phyloP scores from a whole-genome alignment of 2,113 vertebrate species.

The Tiliqua scincoides region DNA sequence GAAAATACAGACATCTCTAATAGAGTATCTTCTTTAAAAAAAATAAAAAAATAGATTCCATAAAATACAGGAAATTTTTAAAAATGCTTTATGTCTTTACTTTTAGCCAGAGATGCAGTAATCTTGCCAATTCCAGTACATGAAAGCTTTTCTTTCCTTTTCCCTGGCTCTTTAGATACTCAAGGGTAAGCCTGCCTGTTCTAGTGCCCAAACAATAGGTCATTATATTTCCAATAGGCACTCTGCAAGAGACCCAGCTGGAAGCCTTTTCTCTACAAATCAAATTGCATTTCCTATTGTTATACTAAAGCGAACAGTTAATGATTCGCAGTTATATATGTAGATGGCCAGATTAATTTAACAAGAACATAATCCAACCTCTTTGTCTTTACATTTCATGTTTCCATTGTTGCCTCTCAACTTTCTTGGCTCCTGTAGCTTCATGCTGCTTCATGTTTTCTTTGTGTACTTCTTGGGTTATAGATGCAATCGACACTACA shows the following conservation, averaged over 20 bases:
- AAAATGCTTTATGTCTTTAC: neutral
- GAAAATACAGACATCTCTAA: neutral
- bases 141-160: neutral
- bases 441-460: constrained; percentile 57
- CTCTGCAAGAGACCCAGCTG: constrained; percentile 9
- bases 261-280: constrained; percentile 14
- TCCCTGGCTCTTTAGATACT: neutral
- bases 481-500: constrained; percentile 30
- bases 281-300: constrained; percentile 21
- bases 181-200: neutral
- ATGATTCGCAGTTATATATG: neutral
- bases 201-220: neutral
- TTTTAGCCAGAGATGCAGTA: neutral
- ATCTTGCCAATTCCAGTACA: neutral
- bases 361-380: neutral
- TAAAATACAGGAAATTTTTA: neutral
- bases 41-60: neutral
- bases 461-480: constrained; percentile 59
- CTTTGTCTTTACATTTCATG: constrained; percentile 31
- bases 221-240: neutral
- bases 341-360: constrained; percentile 31
- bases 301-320: constrained; percentile 15
- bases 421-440: constrained; percentile 47
- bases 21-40: constrained; percentile 2
- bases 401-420: constrained; percentile 57